Evolutionary conservation across 2,113 vertebrate genomes (phyloP).

Genomic region (Datnioides undecimradiatus): DNA sequence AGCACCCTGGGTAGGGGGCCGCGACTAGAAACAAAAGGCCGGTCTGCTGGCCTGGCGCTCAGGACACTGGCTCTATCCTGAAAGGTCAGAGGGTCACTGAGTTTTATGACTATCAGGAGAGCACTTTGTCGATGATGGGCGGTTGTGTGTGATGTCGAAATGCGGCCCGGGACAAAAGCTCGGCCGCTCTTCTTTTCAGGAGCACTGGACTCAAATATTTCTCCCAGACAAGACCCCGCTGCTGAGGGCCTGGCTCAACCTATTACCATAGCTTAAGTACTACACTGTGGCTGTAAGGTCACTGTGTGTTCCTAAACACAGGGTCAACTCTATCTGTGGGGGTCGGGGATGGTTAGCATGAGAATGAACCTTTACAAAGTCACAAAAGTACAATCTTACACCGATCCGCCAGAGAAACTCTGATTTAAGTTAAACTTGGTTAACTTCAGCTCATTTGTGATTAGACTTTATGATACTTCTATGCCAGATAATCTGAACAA

Average conservation of each 20-base stretch:
- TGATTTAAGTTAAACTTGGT: too few relatives aligned
- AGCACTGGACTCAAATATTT: slow-evolving; percentile 29
- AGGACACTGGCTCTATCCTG: slow-evolving; percentile 36
- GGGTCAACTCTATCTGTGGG: slow-evolving; percentile 10
- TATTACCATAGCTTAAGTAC: background rate
- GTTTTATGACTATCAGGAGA: slow-evolving; percentile 57
- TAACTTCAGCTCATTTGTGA: too few relatives aligned
- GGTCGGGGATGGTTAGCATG: slow-evolving; percentile 17
- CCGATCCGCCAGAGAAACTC: background rate
- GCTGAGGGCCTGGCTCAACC: slow-evolving; percentile 9
- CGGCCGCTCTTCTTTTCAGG: background rate
- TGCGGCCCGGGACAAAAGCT: slow-evolving; percentile 38
- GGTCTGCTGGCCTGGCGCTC: slow-evolving; percentile 42
- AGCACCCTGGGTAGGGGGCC: slow-evolving; percentile 71
- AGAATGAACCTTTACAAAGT: slow-evolving; percentile 31
- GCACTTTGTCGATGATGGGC: slow-evolving; percentile 23
- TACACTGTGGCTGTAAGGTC: slow-evolving; percentile 19
- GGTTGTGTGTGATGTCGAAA: slow-evolving; percentile 25
- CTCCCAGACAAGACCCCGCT: slow-evolving; percentile 20
- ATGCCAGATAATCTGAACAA: background rate
- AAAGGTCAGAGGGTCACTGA: slow-evolving; percentile 65
- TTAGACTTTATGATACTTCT: background rate
- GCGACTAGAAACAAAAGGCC: slow-evolving; percentile 71
- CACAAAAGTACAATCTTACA: background rate
- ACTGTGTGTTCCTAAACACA: slow-evolving; percentile 14